Evolutionary conservation across 2,797 vertebrate species (phyloP), one percentile per base, ranked within the genome.

Genomic region (Babyrousa celebensis): DNA sequence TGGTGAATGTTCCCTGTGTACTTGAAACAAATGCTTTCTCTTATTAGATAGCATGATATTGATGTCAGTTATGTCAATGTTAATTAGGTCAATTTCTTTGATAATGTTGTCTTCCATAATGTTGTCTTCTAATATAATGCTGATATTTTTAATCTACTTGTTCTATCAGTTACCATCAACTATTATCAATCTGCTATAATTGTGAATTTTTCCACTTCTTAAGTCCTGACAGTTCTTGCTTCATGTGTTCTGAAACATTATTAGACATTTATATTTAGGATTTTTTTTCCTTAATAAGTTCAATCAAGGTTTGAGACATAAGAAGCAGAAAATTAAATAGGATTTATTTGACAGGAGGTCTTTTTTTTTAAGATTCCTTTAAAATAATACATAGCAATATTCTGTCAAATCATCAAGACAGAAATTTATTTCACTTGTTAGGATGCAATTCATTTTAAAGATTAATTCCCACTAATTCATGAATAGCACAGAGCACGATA

Each of bases 401-500:
- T 94, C 58, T 95, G 29, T 78, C 62, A 94, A 83, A n/a, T 87
- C 65, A 92, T 70, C 5, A 52, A 77, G 52, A 68, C 12, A 88
- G 52, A 96, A 93, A 88, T 83, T 21, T 54, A 90, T 94, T 93
- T 89, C 63, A 80, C 65, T 96, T 88, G 23, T 82, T 11, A 91
- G 58, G 43, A 85, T 92, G 16, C 29, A 95, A 70, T 83, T 88
- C 12, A 17, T 83, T 93, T 78, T 62, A 88, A 12, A 83, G 52
- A 82, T 96, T 92, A 85, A 77, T 80, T 79, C 23, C 29, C 15
- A 54, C 23, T 71, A 75, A 83, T 21, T 91, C 94, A 77, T 65
- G 60, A 89, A 85, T 77, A 78, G 8, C 48, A 86, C 25, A 87
- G 40, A 85, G 17, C 14, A 79, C 20, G 20, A 8, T 65, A 12